phyloP scores from a whole-genome alignment of 2,113 vertebrate genomes.

The Erythrolamprus reginae region DNA sequence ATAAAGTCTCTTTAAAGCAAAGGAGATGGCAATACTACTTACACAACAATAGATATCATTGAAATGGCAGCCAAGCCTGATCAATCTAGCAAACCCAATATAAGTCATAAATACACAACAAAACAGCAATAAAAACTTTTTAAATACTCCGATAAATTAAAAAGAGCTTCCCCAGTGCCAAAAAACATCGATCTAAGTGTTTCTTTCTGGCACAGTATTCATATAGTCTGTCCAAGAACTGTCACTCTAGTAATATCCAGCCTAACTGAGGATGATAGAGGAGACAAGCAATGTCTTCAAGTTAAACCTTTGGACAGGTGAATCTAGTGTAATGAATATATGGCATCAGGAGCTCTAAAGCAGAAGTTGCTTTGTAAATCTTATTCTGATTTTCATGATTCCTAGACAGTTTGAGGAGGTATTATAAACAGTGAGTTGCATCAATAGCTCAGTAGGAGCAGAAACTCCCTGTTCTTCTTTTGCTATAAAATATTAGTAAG shows the following conservation, averaged over 20 bases:
- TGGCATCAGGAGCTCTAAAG: neutral
- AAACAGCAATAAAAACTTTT: neutral
- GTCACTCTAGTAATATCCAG: neutral
- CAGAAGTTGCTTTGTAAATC: neutral
- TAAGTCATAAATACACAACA: neutral
- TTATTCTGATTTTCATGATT: neutral
- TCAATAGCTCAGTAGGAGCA: neutral
- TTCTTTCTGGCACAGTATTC: neutral
- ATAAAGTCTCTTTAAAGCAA: neutral
- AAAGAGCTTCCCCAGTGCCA: neutral
- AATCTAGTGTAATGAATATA: neutral
- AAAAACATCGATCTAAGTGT: neutral
- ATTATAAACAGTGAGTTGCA: neutral
- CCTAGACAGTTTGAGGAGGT: neutral
- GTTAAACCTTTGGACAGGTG: neutral
- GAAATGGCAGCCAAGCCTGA: neutral
- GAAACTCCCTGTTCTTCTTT: neutral
- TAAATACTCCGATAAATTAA: neutral
- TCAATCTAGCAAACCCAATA: neutral
- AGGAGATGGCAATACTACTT: neutral
- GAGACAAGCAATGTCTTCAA: neutral
- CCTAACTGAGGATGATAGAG: neutral
- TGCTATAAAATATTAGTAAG: neutral
- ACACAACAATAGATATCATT: neutral
- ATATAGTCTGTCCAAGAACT: neutral